These are phyloP conservation scores for Eolophus roseicapilla DNA, from an alignment of 2,113 vertebrate genomes.

Conservation along the genomic window DNA sequence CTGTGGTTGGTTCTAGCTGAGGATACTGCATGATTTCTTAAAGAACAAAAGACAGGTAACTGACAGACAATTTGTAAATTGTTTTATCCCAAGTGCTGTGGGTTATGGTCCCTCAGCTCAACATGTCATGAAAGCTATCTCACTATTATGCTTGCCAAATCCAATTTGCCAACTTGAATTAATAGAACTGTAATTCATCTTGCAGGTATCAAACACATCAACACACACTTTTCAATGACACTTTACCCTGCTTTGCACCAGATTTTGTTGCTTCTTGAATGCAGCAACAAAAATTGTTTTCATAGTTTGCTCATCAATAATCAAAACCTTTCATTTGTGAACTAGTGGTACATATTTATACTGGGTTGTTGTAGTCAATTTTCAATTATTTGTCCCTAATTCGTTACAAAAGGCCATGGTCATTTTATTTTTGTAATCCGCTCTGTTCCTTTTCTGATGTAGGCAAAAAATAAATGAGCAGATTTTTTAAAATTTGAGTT, in stretches of 20 bases:
- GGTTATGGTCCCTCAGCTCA: conserved; percentile 8
- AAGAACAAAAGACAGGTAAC: neutral
- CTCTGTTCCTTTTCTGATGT: neutral
- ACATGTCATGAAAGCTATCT: neutral
- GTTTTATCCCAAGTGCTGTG: conserved; percentile 20
- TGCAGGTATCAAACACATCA: neutral
- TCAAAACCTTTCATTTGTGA: neutral
- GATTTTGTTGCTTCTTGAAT: neutral
- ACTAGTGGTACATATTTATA: neutral
- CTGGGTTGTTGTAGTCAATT: neutral
- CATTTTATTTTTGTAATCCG: neutral
- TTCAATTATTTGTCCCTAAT: neutral
- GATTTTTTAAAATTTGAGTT: neutral
- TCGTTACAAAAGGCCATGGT: neutral
- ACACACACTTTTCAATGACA: neutral
- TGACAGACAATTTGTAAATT: conserved; percentile 14
- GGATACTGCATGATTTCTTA: neutral
- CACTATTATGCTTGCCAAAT: neutral
- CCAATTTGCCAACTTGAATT: conserved; percentile 33
- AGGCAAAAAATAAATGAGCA: neutral
- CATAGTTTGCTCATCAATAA: neutral
- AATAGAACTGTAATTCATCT: conserved; percentile 32
- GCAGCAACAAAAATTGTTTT: neutral
- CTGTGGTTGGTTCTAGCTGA: neutral
- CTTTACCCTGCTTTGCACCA: neutral